Evolutionary conservation across 2,797 vertebrate genomes (phyloP).

Genomic region (Nyctibius grandis): DNA sequence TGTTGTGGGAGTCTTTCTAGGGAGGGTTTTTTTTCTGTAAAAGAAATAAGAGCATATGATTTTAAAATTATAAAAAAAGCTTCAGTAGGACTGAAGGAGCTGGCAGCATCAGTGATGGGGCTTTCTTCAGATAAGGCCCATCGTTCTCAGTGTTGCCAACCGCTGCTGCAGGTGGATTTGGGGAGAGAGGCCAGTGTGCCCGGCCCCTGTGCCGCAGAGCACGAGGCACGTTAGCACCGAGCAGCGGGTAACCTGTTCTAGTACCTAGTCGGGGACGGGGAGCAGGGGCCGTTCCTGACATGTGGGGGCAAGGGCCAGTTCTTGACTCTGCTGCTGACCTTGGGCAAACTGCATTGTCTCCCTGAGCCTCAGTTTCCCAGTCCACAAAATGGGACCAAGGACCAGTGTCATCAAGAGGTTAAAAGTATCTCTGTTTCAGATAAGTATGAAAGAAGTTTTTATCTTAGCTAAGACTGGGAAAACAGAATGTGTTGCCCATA

Average conservation of each 20-base stretch:
- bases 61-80: not conserved
- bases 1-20: not conserved
- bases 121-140: not conserved
- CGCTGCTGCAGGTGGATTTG: not conserved
- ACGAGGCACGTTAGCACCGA: rapidly evolving
- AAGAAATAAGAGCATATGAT: not conserved
- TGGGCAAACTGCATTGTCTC: not conserved
- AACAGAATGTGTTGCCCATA: not conserved
- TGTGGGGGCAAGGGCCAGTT: not conserved
- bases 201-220: not conserved
- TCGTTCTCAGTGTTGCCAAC: rapidly evolving
- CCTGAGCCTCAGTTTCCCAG: not conserved
- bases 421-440: not conserved
- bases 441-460: not conserved
- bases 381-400: not conserved
- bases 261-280: rapidly evolving
- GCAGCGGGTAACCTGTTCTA: rapidly evolving
- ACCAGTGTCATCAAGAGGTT: not conserved
- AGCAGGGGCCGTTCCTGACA: not conserved
- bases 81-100: not conserved
- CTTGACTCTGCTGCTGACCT: not conserved
- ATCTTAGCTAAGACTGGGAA: not conserved
- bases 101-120: not conserved
- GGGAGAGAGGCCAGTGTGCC: not conserved
- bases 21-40: not conserved